Conservation (phyloP, 1,140 invertebrate species). For the Drosophila seguyi region DNA sequence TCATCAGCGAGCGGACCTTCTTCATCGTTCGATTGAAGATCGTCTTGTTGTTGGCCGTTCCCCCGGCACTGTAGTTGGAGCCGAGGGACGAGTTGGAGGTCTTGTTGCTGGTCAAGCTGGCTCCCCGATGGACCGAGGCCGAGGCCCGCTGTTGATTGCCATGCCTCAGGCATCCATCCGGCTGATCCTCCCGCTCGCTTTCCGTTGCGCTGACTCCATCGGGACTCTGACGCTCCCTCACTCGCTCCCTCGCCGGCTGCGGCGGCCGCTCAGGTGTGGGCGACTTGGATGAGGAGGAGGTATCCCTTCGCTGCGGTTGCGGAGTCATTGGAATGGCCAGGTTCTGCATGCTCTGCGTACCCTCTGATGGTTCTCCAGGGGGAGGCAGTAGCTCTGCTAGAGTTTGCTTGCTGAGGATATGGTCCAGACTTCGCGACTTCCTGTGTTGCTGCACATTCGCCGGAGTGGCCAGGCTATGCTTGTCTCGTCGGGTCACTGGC, state of each 20-base stretch:
- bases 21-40: conserved; percentile 90
- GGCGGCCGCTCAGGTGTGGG: conserved; percentile 58
- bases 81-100: conserved; percentile 74
- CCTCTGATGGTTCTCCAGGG: conserved; percentile 67
- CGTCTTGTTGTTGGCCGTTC: conserved; percentile 84
- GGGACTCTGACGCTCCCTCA: conserved; percentile 67
- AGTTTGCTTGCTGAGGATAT: conserved; percentile 86
- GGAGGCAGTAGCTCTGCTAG: conserved; percentile 71
- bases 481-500: conserved; percentile 66
- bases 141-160: conserved; percentile 71
- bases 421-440: conserved; percentile 90
- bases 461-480: conserved; percentile 48
- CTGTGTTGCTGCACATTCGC: conserved; percentile 81
- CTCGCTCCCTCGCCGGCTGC: conserved; percentile 14
- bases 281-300: conserved; percentile 67
- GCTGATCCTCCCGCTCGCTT: conserved; percentile 75
- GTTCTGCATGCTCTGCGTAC: conserved; percentile 85
- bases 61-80: conserved; percentile 66
- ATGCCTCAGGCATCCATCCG: conserved; percentile 32
- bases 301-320: conserved; percentile 65
- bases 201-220: conserved; percentile 81
- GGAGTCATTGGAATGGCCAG: conserved; percentile 72
- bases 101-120: conserved; percentile 73
- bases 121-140: conserved; percentile 80
- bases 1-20: conserved; percentile 89